phyloP scores from a whole-genome alignment of 2,113 vertebrate species.

The Fulica atra region DNA sequence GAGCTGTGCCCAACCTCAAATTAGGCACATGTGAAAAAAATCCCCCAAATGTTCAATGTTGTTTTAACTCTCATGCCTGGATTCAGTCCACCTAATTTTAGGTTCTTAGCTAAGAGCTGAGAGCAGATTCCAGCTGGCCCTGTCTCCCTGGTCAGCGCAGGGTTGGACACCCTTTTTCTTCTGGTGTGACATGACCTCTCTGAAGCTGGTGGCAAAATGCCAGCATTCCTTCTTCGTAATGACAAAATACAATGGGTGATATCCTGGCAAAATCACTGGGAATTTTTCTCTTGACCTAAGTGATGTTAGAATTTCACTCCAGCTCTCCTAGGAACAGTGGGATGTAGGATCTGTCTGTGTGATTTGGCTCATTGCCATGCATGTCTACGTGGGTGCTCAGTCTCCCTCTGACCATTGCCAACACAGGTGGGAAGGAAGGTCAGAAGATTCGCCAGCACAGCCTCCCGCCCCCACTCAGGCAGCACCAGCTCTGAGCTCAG shows the following conservation, averaged over 20 bases:
- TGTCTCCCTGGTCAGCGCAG: background rate
- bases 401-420: background rate
- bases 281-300: background rate
- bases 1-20: background rate
- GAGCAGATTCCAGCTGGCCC: background rate
- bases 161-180: background rate
- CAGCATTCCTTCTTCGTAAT: background rate
- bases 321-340: background rate
- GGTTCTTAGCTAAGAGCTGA: background rate
- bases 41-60: background rate
- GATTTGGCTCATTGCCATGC: background rate
- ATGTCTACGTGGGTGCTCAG: too few species aligned
- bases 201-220: background rate
- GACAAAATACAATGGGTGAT: background rate
- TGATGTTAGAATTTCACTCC: background rate
- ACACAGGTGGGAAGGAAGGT: background rate
- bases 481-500: background rate
- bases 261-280: background rate
- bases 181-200: background rate
- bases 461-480: background rate
- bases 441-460: background rate
- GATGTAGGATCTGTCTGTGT: background rate
- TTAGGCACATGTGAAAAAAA: background rate
- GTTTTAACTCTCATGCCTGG: background rate
- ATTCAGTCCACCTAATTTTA: background rate